A percentile compares a stretch with the other conserved stretches of the same genome.
Conservation (phyloP, 1,140 invertebrate species). For the Euwallacea similis region DNA sequence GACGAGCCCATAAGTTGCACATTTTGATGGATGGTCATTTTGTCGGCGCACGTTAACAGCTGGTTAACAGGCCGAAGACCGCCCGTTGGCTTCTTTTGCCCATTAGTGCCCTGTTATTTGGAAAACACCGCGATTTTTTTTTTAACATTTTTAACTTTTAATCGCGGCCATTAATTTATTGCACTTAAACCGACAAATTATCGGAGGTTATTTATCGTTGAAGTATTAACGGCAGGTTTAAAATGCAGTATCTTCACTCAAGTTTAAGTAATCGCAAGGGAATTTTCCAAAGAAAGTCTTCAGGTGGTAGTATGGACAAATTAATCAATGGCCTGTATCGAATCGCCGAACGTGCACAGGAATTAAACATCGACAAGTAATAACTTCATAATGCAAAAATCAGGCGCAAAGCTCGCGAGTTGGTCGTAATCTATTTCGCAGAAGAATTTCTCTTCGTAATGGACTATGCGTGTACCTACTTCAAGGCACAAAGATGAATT, state of each 20-base stretch:
- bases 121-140: constrained; percentile 18
- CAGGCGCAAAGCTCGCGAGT: neutral
- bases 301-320: neutral
- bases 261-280: neutral
- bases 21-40: constrained; percentile 29
- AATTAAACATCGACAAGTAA: neutral
- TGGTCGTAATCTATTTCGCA: constrained; percentile 2
- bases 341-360: neutral
- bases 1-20: constrained; percentile 26
- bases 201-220: neutral
- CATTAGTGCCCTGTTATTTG: constrained; percentile 31
- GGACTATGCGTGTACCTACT: constrained; percentile 12
- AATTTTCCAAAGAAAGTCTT: no score
- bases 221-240: no score
- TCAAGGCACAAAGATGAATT: constrained; percentile 24
- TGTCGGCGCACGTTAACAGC: constrained; percentile 27
- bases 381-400: constrained; percentile 2
- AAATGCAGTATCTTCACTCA: neutral
- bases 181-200: neutral
- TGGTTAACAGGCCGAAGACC: constrained; percentile 28
- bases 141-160: constrained; percentile 12
- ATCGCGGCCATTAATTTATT: constrained; percentile 5
- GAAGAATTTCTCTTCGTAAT: constrained; percentile 7
- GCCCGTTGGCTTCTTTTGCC: constrained; percentile 21
- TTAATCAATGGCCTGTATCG: neutral